phyloP scores from a whole-genome alignment of 2,888 invertebrate genomes.

The Halictus quadricinctus region DNA sequence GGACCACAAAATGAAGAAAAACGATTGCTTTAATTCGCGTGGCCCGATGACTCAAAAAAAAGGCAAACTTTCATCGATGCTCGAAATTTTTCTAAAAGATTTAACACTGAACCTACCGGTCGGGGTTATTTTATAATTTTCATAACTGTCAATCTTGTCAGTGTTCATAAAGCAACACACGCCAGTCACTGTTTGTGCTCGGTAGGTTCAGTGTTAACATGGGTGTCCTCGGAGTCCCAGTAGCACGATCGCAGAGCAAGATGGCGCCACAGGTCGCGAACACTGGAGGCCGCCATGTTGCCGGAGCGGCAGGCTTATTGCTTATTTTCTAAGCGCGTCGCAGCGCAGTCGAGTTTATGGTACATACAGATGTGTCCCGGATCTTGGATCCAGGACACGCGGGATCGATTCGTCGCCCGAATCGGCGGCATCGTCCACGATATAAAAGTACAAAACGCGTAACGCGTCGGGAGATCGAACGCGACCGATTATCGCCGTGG shows the following conservation, averaged over 20 bases:
- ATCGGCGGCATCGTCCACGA: slow-evolving; percentile 72
- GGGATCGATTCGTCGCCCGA: slow-evolving; percentile 71
- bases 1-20: not conserved
- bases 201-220: not conserved
- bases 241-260: not conserved
- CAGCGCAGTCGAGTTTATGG: slow-evolving; percentile 48
- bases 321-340: slow-evolving; percentile 52
- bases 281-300: not conserved
- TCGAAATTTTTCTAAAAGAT: too few species aligned
- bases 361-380: slow-evolving; percentile 47
- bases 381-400: slow-evolving; percentile 53
- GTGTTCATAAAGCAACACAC: too few species aligned
- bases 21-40: too few species aligned
- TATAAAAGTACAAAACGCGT: slow-evolving; percentile 82
- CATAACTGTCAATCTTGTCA: too few species aligned
- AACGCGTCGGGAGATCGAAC: slow-evolving; percentile 55
- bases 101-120: not conserved
- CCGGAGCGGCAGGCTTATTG: slow-evolving; percentile 40
- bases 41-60: too few species aligned
- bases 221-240: not conserved
- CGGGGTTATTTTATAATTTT: too few species aligned
- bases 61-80: too few species aligned
- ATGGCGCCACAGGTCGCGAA: not conserved
- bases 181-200: too few species aligned
- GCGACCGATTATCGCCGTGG: not conserved